Evolutionary conservation across 2,888 invertebrate species (phyloP), one percentile per base, ranked within the genome.

Genomic region (Scaptomyza parva): DNA sequence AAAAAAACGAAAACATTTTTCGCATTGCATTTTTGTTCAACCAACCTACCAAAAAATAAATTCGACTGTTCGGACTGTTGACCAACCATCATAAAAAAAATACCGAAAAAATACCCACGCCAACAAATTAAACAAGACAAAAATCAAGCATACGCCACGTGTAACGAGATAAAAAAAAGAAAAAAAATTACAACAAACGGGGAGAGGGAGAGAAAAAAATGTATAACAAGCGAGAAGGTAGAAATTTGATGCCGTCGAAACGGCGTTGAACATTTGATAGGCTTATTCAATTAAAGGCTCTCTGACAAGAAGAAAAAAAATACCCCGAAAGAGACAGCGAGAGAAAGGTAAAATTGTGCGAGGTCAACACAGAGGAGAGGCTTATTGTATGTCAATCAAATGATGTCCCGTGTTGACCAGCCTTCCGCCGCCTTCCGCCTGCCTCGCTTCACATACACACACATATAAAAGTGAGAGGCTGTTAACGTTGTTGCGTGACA

Each of bases 401-500:
- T 45, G 48, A 55, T 30, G 28, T 30, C 28, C 12, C 3, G 28
- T 30, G 33, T 35, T 35, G 33, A 9, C 39, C 24, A 39, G 54
- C 24, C 44, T 41, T 2, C 14, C 11, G n/a, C 33, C 26, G 11
- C 28, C 3, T 28, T n/a, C n/a, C n/a, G n/a, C n/a, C 28, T 28
- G 28, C n/a, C n/a, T 28, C 30, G 30, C 3, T 3, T 3, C 30
- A 30, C 3, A 30, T 12, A 12, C 12, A 41, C 37, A 30, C 20
- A 55, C 52, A 41, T 18, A 30, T 40, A 55, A 61, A 69, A 78
- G 60, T 66, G 55, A 58, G 60, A 40, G 62, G 54, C 82, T 55
- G 65, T 70, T 75, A 77, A 79, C 70, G 72, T 76, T 83, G 72
- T 76, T 83, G 88, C 86, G 81, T 88, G 79, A 74, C 88, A 80